A percentile compares a stretch with the other conserved stretches of the same genome.
phyloP scores from a whole-genome alignment of 1,140 invertebrate genomes.

The Drosophila tsacasi region DNA sequence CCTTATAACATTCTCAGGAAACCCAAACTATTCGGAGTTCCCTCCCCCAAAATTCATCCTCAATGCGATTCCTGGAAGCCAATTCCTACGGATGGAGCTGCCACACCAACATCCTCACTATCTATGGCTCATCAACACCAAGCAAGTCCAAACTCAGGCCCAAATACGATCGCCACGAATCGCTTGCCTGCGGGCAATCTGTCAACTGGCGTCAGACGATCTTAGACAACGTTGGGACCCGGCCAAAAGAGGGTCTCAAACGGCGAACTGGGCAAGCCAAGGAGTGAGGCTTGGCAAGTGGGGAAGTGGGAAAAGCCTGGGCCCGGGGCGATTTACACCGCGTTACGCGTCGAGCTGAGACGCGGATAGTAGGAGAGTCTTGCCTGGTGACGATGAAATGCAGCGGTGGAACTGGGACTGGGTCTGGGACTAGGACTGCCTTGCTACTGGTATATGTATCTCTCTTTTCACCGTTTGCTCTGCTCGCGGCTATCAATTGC shows the following conservation, averaged over 20 bases:
- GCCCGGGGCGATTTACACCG: conserved; percentile 69
- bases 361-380: conserved; percentile 29
- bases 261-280: conserved; percentile 20
- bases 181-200: conserved; percentile 74
- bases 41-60: conserved; percentile 16
- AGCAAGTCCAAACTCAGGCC: conserved; percentile 53
- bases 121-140: conserved; percentile 73
- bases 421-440: conserved; percentile 18
- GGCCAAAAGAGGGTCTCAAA: conserved; percentile 35
- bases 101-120: conserved; percentile 25
- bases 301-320: conserved; percentile 29
- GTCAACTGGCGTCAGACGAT: conserved; percentile 82
- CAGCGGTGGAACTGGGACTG: conserved; percentile 45
- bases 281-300: conserved; percentile 15
- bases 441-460: conserved; percentile 11
- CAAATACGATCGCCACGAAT: conserved; percentile 68
- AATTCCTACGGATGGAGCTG: conserved; percentile 19
- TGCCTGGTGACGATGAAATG: conserved; percentile 76
- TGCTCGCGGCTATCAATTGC: conserved; percentile 73
- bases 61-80: conserved; percentile 31
- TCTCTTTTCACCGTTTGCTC: conserved; percentile 35
- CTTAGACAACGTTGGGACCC: conserved; percentile 65
- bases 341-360: conserved; percentile 61
- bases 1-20: neutral
- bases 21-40: neutral